These are phyloP conservation scores for Incurvaria masculella DNA, from an alignment of 2,888 invertebrate species.

Conservation along the genomic window DNA sequence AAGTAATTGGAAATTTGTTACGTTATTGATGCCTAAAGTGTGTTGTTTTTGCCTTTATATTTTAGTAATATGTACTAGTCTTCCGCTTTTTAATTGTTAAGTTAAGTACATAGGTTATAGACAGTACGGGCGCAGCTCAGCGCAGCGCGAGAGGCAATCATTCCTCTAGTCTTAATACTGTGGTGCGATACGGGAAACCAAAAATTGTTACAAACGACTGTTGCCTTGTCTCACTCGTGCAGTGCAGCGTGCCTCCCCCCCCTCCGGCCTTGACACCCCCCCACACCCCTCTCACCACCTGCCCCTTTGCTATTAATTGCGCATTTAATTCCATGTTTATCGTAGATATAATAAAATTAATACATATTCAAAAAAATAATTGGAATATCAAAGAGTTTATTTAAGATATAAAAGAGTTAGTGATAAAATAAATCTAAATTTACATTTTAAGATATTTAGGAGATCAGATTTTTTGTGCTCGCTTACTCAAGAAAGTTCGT, in stretches of 20 bases:
- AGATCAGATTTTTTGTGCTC: too few species aligned
- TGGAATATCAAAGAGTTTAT: conserved; percentile 56
- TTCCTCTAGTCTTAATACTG: conserved; percentile 53
- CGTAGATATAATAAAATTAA: conserved; percentile 55
- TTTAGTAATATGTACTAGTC: neutral
- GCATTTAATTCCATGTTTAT: conserved; percentile 53
- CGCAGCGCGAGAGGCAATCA: conserved; percentile 50
- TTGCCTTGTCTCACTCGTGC: neutral
- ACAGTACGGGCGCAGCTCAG: conserved; percentile 19
- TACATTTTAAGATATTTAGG: too few species aligned
- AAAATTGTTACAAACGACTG: conserved; percentile 33
- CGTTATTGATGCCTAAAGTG: neutral
- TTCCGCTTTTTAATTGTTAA: neutral
- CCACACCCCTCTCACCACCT: neutral
- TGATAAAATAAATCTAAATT: neutral
- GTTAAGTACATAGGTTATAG: too few species aligned
- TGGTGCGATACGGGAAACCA: conserved; percentile 53
- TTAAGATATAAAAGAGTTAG: conserved; percentile 36
- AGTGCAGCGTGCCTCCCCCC: neutral
- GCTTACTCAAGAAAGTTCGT: too few species aligned
- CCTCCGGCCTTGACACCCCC: neutral
- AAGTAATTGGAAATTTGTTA: too few species aligned
- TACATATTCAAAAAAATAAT: conserved; percentile 37
- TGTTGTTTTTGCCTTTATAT: neutral
- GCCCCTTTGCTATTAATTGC: conserved; percentile 24